A percentile compares a stretch with the other conserved stretches of the same genome.
phyloP scores from a whole-genome alignment of 1,140 invertebrate species.

The Drosophila lowei region DNA sequence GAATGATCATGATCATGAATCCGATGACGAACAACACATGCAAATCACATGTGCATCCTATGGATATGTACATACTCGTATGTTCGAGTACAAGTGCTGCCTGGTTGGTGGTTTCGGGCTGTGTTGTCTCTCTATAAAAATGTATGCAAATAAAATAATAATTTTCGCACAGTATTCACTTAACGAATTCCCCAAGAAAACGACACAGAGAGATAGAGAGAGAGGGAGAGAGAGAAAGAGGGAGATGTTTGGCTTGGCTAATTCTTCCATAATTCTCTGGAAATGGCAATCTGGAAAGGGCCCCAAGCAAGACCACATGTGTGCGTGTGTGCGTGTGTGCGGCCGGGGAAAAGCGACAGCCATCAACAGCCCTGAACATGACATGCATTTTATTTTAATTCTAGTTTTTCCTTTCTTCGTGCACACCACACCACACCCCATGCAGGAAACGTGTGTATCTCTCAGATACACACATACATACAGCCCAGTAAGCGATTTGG shows the following conservation, averaged over 20 bases:
- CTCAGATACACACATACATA: slow-evolving; percentile 34
- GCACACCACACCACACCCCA: slow-evolving; percentile 57
- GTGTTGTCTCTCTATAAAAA: slow-evolving; percentile 66
- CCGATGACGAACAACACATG: slow-evolving; percentile 72
- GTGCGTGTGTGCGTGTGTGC: neutral
- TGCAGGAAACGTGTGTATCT: slow-evolving; percentile 64
- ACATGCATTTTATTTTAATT: slow-evolving; percentile 71
- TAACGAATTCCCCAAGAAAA: slow-evolving; percentile 30
- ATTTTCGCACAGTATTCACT: slow-evolving; percentile 66
- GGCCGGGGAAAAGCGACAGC: slow-evolving; percentile 68
- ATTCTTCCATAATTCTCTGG: slow-evolving; percentile 74
- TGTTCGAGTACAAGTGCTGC: neutral
- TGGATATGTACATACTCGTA: slow-evolving; percentile 33
- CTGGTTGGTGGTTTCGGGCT: slow-evolving; percentile 21
- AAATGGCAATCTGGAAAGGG: slow-evolving; percentile 49
- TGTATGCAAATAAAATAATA: slow-evolving; percentile 79
- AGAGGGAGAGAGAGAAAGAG: neutral
- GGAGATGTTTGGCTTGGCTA: slow-evolving; percentile 58
- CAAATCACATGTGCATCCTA: slow-evolving; percentile 73
- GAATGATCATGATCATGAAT: slow-evolving; percentile 68
- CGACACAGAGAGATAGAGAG: neutral
- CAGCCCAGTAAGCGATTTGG: slow-evolving; percentile 1
- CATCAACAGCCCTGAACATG: slow-evolving; percentile 56
- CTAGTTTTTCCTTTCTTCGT: slow-evolving; percentile 19
- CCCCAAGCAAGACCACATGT: slow-evolving; percentile 38